Base-by-base conservation (phyloP, 2,797 vertebrate species). In the Eremophila alpestris region DNA sequence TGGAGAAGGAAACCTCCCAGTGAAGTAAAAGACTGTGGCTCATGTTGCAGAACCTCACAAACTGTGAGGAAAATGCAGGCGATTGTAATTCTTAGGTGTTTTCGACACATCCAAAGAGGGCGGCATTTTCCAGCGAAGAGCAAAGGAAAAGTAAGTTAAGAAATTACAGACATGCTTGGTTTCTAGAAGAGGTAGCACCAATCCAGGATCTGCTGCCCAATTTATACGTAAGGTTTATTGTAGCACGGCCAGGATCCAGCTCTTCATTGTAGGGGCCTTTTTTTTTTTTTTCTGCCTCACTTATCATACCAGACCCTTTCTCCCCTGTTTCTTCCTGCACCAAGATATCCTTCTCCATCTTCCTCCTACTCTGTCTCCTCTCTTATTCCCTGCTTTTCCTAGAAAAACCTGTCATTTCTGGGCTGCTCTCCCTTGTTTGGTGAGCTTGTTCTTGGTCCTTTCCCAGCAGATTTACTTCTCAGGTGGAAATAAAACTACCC, bases 141-240 rank as follows among this genome's bases (percentile, higher is more conserved):
- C 23, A 43, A 76, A 84, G 34, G 19, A 76, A 55, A 62, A 58
- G 36, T 65, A 43, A 46, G 7, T 43, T 23, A 14, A 67, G 74
- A 52, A 84, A 23, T 34, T 7, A 40, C 62, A 62, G 56, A 21
- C 0, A 0, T 7, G 10, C 2, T 1, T 7, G 8, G 56, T 58
- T 83, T 67, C 10, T 27, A 24, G 16, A 46, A 30, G 14, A 5
- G 10, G 43, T 49, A 81, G 71, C 36, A 14, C 27, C 21, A 51
- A 4, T 5, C 11, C 30, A 10, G 14, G 34, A n/a, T 64, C 64
- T 43, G 18, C 54, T 81, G 22, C 27, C 49, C 20, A 41, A 0
- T 43, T 18, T 32, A 27, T 36, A 43, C 16, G 3, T 17, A 22
- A 67, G 15, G 27, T 51, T 65, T n/a, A 23, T 36, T 67, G 46